Base-by-base conservation (phyloP, 2,888 invertebrate genomes). In the Dynastes maya region DNA sequence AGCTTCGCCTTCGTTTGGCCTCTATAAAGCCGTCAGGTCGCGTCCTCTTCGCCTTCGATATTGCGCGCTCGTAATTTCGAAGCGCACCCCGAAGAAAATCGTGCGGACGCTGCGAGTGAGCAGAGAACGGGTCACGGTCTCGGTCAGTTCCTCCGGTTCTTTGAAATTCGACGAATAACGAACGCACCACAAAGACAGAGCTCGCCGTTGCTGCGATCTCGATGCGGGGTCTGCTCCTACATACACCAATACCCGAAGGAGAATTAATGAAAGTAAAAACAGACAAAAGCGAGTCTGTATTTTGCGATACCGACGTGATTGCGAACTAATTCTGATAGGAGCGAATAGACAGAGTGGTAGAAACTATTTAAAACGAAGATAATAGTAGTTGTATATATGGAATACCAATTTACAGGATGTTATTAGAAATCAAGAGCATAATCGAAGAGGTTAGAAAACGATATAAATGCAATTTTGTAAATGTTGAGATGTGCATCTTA, bases 1-100 rank as follows among this genome's bases (percentile, higher is more conserved):
- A 72, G 72, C 37, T 71, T 71, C 71, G 71, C 71, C 72, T 72
- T 58, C 72, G 72, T 72, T 72, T 40, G 58, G 68, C 68, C 63
- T 63, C 11, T 32, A 63, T 55, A 55, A 27, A 32, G 29, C 22
- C 40, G 51, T 68, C 68, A 29, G 32, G 58, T 72, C 58, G n/a
- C 29, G 37, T 71, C 37, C 16, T 16, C 4, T 37, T 37, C 37
- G 45, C 45, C 32, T 45, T 58, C 72, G 58, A 40, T 72, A 72
- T 58, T 72, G 72, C 58, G 58, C 72, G 58, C 58, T 72, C 71
- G 58, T 71, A 71, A 71, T 71, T 71, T 55, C 55, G 16, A 49
- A 55, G 55, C 22, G 55, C 37, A 72, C 72, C 72, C 72, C 72
- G 58, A 72, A 72, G 72, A 58, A 58, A 72, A 72, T 72, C 72